Evolutionary conservation across 1,140 invertebrate species (phyloP).

Genomic region (Phocides pigmalion): DNA sequence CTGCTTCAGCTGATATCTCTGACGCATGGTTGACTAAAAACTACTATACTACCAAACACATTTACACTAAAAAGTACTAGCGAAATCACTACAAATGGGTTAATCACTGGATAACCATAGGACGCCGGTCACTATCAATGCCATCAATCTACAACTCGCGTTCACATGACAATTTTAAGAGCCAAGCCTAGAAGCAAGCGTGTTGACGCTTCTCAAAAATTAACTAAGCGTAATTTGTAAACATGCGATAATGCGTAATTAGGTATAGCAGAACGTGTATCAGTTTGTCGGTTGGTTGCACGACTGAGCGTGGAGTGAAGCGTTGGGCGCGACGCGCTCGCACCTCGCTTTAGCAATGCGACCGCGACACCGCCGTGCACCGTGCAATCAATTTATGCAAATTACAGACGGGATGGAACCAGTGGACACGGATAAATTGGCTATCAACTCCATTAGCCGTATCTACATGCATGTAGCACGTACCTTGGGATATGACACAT

Average conservation of each 20-base stretch:
- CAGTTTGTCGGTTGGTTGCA: constrained; percentile 72
- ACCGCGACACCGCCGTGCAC: constrained; percentile 54
- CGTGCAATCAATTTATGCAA: constrained; percentile 80
- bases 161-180: constrained; percentile 29
- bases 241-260: constrained; percentile 59
- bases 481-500: neutral
- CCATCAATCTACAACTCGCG: constrained; percentile 33
- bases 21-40: constrained; percentile 63
- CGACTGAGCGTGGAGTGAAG: constrained; percentile 59
- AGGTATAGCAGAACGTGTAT: constrained; percentile 72
- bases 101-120: constrained; percentile 47
- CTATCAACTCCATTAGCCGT: constrained; percentile 51
- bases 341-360: constrained; percentile 49
- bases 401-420: constrained; percentile 66
- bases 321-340: constrained; percentile 45
- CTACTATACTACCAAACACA: constrained; percentile 40
- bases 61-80: constrained; percentile 33
- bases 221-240: neutral
- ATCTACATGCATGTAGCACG: neutral
- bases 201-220: constrained; percentile 1
- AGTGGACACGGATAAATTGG: constrained; percentile 60
- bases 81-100: constrained; percentile 58
- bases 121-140: constrained; percentile 42
- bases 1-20: constrained; percentile 79
- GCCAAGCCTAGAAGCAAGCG: too few relatives aligned